Conservation (phyloP, 1,140 invertebrate genomes). For the Cotesia chilonis region DNA sequence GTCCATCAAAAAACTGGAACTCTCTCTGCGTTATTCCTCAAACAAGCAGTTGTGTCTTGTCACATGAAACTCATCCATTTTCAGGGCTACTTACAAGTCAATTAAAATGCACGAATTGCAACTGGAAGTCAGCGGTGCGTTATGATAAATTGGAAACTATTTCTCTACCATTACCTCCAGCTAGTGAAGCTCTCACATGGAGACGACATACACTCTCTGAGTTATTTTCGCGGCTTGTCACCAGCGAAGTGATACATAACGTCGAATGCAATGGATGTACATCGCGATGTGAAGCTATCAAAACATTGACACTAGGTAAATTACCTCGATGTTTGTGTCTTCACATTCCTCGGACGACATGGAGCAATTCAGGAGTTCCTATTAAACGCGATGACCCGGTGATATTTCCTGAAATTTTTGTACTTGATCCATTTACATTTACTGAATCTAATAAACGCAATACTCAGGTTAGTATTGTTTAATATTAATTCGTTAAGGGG, state of each 20-base stretch:
- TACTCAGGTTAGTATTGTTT: constrained; percentile 45
- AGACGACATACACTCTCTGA: constrained; percentile 71
- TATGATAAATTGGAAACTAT: constrained; percentile 92
- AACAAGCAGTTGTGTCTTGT: constrained; percentile 45
- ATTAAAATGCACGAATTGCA: constrained; percentile 82
- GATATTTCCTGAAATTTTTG: constrained; percentile 83
- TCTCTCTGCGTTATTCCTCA: constrained; percentile 55
- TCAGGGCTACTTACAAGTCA: constrained; percentile 85
- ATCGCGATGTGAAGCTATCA: constrained; percentile 66
- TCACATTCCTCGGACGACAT: constrained; percentile 86
- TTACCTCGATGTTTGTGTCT: constrained; percentile 85
- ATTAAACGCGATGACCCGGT: constrained; percentile 88
- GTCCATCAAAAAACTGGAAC: constrained; percentile 52
- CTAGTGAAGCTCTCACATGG: constrained; percentile 64
- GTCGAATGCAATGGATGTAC: constrained; percentile 84
- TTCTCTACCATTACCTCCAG: constrained; percentile 77
- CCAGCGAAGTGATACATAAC: constrained; percentile 82
- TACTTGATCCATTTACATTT: constrained; percentile 81
- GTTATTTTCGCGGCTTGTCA: constrained; percentile 82
- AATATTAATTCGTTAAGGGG: background rate
- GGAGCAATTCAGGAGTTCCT: constrained; percentile 76
- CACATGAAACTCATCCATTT: constrained; percentile 71
- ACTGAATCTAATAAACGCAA: constrained; percentile 66
- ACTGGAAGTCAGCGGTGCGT: constrained; percentile 81
- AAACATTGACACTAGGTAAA: constrained; percentile 88